These are phyloP conservation scores for Cantharis flavilabris DNA, from an alignment of 2,888 invertebrate genomes.

Conservation along the genomic window DNA sequence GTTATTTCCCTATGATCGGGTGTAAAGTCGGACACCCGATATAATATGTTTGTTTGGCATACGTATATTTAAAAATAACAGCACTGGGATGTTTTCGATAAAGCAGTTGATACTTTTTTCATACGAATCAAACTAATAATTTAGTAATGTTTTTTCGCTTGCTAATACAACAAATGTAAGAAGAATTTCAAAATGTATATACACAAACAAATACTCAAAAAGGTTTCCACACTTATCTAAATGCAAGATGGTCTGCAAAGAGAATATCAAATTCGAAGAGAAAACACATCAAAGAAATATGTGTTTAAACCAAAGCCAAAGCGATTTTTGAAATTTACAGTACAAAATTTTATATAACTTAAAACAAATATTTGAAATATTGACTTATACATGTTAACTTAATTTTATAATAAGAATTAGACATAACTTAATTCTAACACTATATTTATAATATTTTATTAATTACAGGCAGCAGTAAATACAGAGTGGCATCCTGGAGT, in stretches of 20 bases:
- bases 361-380: conserved; percentile 35
- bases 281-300: conserved; percentile 53
- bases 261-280: conserved; percentile 48
- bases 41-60: too few species aligned
- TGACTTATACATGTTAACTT: conserved; percentile 5
- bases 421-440: neutral
- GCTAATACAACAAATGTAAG: neutral
- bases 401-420: neutral
- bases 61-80: too few species aligned
- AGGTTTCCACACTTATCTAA: conserved; percentile 36
- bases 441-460: conserved; percentile 8
- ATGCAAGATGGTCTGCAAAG: conserved; percentile 46
- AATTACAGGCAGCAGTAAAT: conserved; percentile 30
- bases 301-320: conserved; percentile 49
- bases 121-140: neutral
- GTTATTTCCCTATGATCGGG: too few species aligned
- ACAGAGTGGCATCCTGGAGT: conserved; percentile 17
- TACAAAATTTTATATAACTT: conserved; percentile 28
- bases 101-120: neutral
- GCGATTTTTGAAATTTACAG: conserved; percentile 41
- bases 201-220: conserved; percentile 14
- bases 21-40: too few species aligned
- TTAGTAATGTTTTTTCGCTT: neutral
- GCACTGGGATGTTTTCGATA: neutral
- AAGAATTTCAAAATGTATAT: neutral